These are phyloP conservation scores for Apodemus sylvaticus DNA, from an alignment of 2,113 vertebrate genomes.

Conservation along the genomic window DNA sequence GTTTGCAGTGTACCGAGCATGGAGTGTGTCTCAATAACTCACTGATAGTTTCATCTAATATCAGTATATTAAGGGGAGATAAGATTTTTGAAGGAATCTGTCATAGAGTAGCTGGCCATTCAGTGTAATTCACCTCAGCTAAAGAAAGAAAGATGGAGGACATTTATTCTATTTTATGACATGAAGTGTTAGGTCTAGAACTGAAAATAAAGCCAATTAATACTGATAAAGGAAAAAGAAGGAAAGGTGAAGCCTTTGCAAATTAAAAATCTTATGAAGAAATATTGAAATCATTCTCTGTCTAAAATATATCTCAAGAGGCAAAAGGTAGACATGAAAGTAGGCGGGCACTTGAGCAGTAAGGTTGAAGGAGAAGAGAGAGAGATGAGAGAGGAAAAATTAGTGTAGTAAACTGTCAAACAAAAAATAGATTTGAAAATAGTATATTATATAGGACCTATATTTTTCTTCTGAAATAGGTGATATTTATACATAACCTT, in stretches of 20 bases:
- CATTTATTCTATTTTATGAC: not conserved
- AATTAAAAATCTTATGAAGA: conserved; percentile 51
- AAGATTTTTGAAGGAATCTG: conserved; percentile 59
- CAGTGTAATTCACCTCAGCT: conserved; percentile 48
- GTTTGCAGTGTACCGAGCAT: conserved; percentile 60
- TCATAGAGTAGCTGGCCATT: conserved; percentile 47
- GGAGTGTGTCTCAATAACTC: conserved; percentile 56
- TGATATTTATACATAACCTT: not conserved
- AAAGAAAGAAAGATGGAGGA: conserved; percentile 4
- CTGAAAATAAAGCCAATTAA: conserved; percentile 5
- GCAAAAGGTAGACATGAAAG: not conserved
- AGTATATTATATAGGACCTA: not conserved
- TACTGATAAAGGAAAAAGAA: not conserved
- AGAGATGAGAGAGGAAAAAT: too few relatives aligned
- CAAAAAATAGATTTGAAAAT: not conserved
- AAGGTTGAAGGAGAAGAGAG: not conserved
- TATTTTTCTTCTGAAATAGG: not conserved
- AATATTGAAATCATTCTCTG: not conserved
- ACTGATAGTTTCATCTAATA: conserved; percentile 65
- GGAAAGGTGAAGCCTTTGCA: not conserved
- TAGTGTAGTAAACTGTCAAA: not conserved
- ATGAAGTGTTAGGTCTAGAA: not conserved
- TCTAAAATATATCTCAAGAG: conserved; percentile 34
- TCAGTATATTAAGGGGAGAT: conserved; percentile 62
- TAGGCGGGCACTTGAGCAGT: not conserved